Conservation (phyloP, 1,140 invertebrate species). For the Drosophila elegans region DNA sequence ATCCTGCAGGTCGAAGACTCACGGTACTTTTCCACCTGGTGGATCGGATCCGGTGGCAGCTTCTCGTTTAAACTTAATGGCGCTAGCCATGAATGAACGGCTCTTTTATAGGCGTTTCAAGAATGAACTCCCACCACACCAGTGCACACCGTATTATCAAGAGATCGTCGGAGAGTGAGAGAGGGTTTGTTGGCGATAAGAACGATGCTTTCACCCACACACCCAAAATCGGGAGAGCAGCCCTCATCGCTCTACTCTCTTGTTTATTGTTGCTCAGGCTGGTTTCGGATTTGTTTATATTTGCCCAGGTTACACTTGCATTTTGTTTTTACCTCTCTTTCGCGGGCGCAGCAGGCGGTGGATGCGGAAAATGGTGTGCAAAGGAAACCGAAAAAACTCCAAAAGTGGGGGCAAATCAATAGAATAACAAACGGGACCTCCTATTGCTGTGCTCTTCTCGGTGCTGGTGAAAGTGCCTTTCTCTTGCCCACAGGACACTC, state of each 20-base stretch:
- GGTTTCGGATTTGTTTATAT: slow-evolving; percentile 22
- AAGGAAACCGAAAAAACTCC: slow-evolving; percentile 15
- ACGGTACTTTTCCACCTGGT: slow-evolving; percentile 21
- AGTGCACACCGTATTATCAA: not conserved
- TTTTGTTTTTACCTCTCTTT: slow-evolving; percentile 20
- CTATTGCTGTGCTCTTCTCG: slow-evolving; percentile 21
- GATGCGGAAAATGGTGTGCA: slow-evolving; percentile 14
- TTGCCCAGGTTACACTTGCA: not conserved
- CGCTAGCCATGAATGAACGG: slow-evolving; percentile 2
- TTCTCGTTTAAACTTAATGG: slow-evolving; percentile 14
- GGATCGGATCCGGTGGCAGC: slow-evolving; percentile 23
- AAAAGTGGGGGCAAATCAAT: slow-evolving; percentile 54
- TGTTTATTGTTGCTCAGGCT: not conserved
- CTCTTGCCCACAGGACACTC: slow-evolving; percentile 2
- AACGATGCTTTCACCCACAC: slow-evolving; percentile 6
- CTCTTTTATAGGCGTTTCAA: slow-evolving; percentile 19
- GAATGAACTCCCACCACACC: slow-evolving; percentile 3
- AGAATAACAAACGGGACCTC: slow-evolving; percentile 40
- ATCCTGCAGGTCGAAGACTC: slow-evolving; percentile 8
- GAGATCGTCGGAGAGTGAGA: slow-evolving; percentile 25
- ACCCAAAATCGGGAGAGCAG: slow-evolving; percentile 6
- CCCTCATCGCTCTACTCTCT: not conserved
- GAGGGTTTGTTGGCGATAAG: slow-evolving; percentile 7
- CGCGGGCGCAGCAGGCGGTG: slow-evolving; percentile 10
- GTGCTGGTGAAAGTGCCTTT: slow-evolving; percentile 15